Evolutionary conservation across 1,140 invertebrate genomes (phyloP), one percentile per base, ranked within the genome.

Genomic region (Copidosoma floridanum): DNA sequence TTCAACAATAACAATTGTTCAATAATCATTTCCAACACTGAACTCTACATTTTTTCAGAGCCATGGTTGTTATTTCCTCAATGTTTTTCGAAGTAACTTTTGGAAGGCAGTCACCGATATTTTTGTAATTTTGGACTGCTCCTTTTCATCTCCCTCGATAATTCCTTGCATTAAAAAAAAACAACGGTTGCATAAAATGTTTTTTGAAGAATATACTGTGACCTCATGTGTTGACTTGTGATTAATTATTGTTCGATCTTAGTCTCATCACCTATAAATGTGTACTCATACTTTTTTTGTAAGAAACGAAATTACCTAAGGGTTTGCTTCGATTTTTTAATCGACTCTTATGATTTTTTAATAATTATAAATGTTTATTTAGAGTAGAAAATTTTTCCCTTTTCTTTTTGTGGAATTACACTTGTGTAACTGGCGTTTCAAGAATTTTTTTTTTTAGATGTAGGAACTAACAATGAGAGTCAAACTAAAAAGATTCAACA

Each of bases 161-260:
- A 44, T 43, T 53, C 60, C 51, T 32, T 32, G 11, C 61, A 47
- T 66, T 66, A 65, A 68, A 63, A 63, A 56, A 60, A 44, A 20
- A 32, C 11, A 44, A n/a, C n/a, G n/a, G n/a, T n/a, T n/a, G n/a
- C n/a, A n/a, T n/a, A n/a, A n/a, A n/a, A n/a, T n/a, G n/a, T n/a
- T n/a, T n/a, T n/a, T n/a, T n/a, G n/a, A 16, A 56, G 24, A 46
- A 12, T 29, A 44, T 27, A n/a, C 3, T 46, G 21, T 26, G n/a
- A 12, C 12, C 3, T 55, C 26, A 32, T 43, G 10, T 27, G 14
- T 12, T 29, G 27, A 41, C 37, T 41, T 41, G 4, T 5, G 14
- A 24, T 46, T 8, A 46, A 24, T 46, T 24, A 46, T 55, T 44
- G 27, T 24, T 32, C n/a, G 24, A 55, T 29, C 20, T 44, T 27